These are phyloP conservation scores for Melanotus villosus DNA, from an alignment of 2,888 invertebrate genomes.

Conservation along the genomic window DNA sequence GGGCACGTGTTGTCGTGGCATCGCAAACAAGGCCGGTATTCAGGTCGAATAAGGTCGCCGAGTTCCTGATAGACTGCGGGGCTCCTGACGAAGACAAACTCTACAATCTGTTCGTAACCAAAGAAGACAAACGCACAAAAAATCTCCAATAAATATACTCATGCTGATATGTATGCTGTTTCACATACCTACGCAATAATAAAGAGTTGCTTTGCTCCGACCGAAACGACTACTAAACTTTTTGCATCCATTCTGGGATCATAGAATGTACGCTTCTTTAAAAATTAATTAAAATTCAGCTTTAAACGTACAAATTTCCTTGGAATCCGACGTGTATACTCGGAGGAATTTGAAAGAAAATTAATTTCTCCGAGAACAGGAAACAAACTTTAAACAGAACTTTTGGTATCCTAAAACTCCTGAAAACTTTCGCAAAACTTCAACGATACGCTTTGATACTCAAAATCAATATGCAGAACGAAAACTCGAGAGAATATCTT, in stretches of 20 bases:
- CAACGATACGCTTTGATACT: no score
- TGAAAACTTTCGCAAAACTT: no score
- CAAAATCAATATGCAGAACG: no score
- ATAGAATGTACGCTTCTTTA: no score
- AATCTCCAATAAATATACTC: constrained; percentile 56
- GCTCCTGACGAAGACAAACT: constrained; percentile 61
- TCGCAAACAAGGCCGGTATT: constrained; percentile 64
- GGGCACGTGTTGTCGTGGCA: constrained; percentile 59
- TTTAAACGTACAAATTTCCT: no score
- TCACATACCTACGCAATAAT: constrained; percentile 12
- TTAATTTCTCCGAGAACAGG: no score
- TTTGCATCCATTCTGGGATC: background rate
- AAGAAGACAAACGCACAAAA: constrained; percentile 56
- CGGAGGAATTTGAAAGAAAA: no score
- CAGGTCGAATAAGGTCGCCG: constrained; percentile 59
- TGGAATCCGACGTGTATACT: no score
- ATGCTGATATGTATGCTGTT: constrained; percentile 40
- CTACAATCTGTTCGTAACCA: constrained; percentile 38
- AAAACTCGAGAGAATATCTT: no score
- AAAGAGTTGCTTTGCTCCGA: background rate
- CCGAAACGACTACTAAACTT: background rate
- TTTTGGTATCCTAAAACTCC: no score
- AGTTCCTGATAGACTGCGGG: constrained; percentile 65
- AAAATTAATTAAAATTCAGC: no score
- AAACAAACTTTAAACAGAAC: no score